phyloP scores from a whole-genome alignment of 1,140 invertebrate species.

The Drosophila bifasciata region DNA sequence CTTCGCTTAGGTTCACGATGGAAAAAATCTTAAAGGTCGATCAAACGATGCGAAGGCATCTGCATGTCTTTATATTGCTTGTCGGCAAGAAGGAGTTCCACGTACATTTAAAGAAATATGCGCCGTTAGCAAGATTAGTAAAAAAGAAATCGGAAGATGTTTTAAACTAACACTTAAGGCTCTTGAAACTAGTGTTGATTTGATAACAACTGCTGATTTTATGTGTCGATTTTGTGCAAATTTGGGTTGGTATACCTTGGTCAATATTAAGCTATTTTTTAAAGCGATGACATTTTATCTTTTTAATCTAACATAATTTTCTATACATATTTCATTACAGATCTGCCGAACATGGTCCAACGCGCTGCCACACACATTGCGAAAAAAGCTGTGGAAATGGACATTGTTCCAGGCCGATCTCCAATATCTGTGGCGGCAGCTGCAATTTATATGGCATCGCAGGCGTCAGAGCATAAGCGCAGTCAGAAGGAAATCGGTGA shows the following conservation, averaged over 20 bases:
- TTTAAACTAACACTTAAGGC: conserved; percentile 97
- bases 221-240: conserved; percentile 97
- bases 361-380: conserved; percentile 98
- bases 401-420: conserved; percentile 99
- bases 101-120: conserved; percentile 99
- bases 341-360: conserved; percentile 95
- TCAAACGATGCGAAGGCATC: conserved; percentile 99
- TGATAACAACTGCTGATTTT: conserved; percentile 99
- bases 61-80: conserved; percentile 99
- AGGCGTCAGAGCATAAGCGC: conserved; percentile 97
- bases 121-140: conserved; percentile 98
- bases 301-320: conserved; percentile 1
- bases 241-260: conserved; percentile 84
- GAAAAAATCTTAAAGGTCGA: conserved; percentile 96
- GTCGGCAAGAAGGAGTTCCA: conserved; percentile 98
- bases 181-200: conserved; percentile 97
- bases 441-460: conserved; percentile 99
- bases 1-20: conserved; percentile 92
- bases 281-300: not conserved
- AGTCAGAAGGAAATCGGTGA: conserved; percentile 99
- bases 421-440: conserved; percentile 99
- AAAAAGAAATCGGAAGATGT: conserved; percentile 99
- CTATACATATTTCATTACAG: conserved; percentile 30
- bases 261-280: not conserved
- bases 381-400: conserved; percentile 97